Evolutionary conservation across 1,140 invertebrate species (phyloP).

Genomic region (Hormaphis cornu): DNA sequence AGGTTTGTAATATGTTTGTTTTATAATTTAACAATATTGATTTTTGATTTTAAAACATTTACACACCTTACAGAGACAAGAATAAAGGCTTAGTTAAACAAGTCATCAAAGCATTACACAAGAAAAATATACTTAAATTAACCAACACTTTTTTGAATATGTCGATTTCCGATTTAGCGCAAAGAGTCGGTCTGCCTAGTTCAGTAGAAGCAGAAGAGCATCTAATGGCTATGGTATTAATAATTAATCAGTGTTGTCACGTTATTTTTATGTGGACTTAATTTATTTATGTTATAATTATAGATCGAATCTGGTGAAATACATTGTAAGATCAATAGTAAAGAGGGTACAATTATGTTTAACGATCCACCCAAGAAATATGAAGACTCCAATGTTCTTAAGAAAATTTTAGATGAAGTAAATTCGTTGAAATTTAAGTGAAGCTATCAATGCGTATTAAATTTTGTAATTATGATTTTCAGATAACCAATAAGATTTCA

Average conservation of each 20-base stretch:
- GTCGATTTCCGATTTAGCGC: constrained; percentile 86
- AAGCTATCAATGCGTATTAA: not conserved
- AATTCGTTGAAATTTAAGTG: constrained; percentile 18
- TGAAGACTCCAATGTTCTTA: constrained; percentile 75
- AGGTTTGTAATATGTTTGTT: constrained; percentile 38
- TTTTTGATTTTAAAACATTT: not conserved
- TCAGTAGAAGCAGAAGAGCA: constrained; percentile 85
- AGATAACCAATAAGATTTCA: constrained; percentile 73
- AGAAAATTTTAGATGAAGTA: constrained; percentile 67
- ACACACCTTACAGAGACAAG: constrained; percentile 54
- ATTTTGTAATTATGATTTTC: not conserved
- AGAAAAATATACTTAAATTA: constrained; percentile 92
- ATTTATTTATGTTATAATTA: constrained; percentile 36
- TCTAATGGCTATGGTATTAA: constrained; percentile 81
- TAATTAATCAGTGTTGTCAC: constrained; percentile 2
- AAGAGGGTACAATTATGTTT: constrained; percentile 96
- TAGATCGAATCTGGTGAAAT: constrained; percentile 96
- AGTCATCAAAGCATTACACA: constrained; percentile 79
- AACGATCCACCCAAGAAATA: constrained; percentile 93
- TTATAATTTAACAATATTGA: not conserved
- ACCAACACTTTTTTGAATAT: constrained; percentile 96
- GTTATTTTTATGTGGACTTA: not conserved
- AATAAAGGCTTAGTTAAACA: constrained; percentile 74
- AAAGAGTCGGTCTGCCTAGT: constrained; percentile 71
- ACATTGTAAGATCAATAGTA: constrained; percentile 93